A percentile compares a stretch with the other conserved stretches of the same genome.
Evolutionary conservation across 2,113 vertebrate genomes (phyloP).

Genomic region (Bubo bubo): DNA sequence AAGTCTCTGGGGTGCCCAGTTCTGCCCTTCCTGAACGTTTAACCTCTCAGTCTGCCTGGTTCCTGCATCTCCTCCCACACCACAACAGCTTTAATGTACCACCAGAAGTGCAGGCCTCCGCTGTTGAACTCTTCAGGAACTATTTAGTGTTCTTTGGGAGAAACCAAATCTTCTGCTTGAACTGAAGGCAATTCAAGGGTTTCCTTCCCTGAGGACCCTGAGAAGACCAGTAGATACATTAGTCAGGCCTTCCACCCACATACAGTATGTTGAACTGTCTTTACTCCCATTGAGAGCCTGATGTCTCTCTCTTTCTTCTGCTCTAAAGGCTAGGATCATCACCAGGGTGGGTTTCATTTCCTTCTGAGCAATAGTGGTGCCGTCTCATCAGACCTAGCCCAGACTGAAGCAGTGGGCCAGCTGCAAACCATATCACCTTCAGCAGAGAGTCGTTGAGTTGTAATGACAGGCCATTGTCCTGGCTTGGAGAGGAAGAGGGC

Average conservation of each 20-base stretch:
- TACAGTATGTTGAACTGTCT: background rate
- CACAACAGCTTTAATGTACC: background rate
- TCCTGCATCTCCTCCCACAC: background rate
- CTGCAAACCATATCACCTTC: background rate
- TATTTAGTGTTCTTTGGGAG: background rate
- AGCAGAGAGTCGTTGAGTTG: background rate
- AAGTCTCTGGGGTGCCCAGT: background rate
- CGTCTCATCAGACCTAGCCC: background rate
- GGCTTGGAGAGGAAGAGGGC: background rate
- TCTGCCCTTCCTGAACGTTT: background rate
- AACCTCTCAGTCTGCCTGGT: background rate
- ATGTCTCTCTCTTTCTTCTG: background rate
- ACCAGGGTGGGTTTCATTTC: background rate
- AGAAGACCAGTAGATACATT: background rate
- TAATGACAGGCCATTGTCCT: background rate
- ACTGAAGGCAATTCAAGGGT: background rate
- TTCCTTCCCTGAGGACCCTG: background rate
- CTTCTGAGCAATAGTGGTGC: accelerated
- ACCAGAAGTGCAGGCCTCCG: background rate
- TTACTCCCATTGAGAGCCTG: accelerated
- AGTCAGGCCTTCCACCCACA: background rate
- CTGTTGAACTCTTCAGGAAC: background rate
- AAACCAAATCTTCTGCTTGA: background rate
- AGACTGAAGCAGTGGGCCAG: background rate
- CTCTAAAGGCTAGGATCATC: background rate